Evolutionary conservation across 2,888 invertebrate species (phyloP).

Genomic region (Nasonovia ribisnigri): DNA sequence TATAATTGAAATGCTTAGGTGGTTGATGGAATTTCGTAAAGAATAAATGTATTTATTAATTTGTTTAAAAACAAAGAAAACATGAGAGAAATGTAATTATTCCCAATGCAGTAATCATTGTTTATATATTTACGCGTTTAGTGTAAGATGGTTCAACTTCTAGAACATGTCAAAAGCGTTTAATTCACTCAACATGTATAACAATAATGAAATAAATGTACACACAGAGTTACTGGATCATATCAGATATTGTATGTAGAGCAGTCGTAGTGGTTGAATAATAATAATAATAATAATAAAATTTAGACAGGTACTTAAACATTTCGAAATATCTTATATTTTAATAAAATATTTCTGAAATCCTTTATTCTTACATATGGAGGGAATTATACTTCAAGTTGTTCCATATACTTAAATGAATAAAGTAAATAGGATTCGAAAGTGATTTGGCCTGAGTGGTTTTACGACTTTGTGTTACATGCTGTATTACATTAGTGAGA

Average conservation of each 20-base stretch:
- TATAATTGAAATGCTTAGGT: background rate
- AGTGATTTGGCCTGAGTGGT: constrained; percentile 56
- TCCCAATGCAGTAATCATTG: background rate
- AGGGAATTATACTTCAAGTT: constrained; percentile 35
- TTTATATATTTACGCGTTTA: background rate
- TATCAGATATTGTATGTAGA: background rate
- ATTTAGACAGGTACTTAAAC: background rate
- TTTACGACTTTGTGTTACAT: constrained; percentile 57
- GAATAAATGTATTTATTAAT: background rate
- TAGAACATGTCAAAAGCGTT: background rate
- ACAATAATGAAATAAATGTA: background rate
- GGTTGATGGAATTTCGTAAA: background rate
- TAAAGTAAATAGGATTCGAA: constrained; percentile 56
- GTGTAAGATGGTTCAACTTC: background rate
- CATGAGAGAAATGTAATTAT: background rate
- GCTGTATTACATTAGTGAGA: constrained; percentile 55
- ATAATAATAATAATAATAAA: background rate
- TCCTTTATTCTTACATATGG: background rate
- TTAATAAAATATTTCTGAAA: background rate
- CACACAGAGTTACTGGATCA: background rate
- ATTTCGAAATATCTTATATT: background rate
- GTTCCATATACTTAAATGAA: constrained; percentile 36
- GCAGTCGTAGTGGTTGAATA: background rate
- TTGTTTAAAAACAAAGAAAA: background rate
- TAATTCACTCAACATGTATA: background rate